These are phyloP conservation scores for Thryonomys swinderianus DNA, from an alignment of 2,113 vertebrate genomes.

Conservation along the genomic window DNA sequence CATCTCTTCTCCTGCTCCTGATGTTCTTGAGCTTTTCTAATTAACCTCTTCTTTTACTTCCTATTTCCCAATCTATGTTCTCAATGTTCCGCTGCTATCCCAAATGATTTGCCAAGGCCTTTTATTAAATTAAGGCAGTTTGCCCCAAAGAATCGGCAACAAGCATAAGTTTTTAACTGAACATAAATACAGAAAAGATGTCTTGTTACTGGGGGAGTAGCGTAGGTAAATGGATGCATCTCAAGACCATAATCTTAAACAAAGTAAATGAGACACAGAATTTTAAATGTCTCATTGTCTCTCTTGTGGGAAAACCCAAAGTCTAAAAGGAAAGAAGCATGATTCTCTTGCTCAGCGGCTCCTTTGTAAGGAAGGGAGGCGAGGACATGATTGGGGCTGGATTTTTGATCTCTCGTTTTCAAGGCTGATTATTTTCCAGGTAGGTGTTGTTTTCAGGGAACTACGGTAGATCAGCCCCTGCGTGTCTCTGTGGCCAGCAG, in stretches of 20 bases:
- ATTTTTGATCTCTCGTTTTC: neutral
- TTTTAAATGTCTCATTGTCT: neutral
- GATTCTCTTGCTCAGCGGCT: neutral
- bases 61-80: neutral
- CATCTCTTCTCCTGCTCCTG: neutral
- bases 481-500: neutral
- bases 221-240: neutral
- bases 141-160: no score
- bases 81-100: neutral
- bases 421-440: neutral
- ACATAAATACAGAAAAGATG: neutral
- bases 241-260: neutral
- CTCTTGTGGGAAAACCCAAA: neutral
- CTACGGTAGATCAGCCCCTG: neutral
- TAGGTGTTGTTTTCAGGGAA: neutral
- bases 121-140: no score
- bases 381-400: neutral
- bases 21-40: neutral
- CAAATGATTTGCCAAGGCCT: no score
- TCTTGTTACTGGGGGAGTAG: neutral
- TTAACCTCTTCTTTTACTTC: neutral
- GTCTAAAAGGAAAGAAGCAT: neutral
- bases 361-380: neutral
- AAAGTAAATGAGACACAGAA: neutral
- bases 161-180: neutral